Evolutionary conservation across 1,140 invertebrate genomes (phyloP).

Genomic region (Drosophila yakuba): DNA sequence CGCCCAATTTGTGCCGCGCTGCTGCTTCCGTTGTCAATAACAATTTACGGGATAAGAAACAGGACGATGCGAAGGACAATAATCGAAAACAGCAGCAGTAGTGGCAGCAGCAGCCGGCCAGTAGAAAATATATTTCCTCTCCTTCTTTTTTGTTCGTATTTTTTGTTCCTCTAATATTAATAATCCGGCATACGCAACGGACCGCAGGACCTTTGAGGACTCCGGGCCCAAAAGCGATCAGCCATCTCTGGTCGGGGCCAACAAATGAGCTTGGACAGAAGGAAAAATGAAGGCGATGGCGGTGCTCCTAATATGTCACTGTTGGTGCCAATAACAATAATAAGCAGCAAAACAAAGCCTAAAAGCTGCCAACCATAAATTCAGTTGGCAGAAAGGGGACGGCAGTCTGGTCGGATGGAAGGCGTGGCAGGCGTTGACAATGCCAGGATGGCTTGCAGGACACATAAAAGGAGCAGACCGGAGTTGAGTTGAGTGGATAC

Average conservation of each 20-base stretch:
- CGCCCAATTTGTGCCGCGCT: slow-evolving; percentile 81
- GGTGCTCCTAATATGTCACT: slow-evolving; percentile 77
- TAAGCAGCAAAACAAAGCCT: slow-evolving; percentile 83
- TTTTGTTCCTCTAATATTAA: slow-evolving; percentile 74
- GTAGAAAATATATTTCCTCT: slow-evolving; percentile 77
- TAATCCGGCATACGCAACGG: slow-evolving; percentile 76
- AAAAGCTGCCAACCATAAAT: slow-evolving; percentile 82
- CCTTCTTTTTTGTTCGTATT: slow-evolving; percentile 5
- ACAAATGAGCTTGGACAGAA: slow-evolving; percentile 73
- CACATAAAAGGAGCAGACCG: background rate
- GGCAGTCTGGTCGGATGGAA: background rate
- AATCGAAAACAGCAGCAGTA: slow-evolving; percentile 78
- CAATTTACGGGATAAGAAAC: slow-evolving; percentile 77
- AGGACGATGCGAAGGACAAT: slow-evolving; percentile 66
- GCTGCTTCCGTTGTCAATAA: slow-evolving; percentile 82
- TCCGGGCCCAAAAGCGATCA: slow-evolving; percentile 36
- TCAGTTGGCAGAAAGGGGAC: slow-evolving; percentile 39
- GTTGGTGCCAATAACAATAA: slow-evolving; percentile 83
- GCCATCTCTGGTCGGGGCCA: slow-evolving; percentile 34
- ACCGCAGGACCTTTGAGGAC: slow-evolving; percentile 32
- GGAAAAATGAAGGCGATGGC: slow-evolving; percentile 16
- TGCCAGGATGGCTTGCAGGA: slow-evolving; percentile 46
- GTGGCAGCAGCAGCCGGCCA: slow-evolving; percentile 62
- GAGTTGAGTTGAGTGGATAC: background rate
- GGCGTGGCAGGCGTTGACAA: slow-evolving; percentile 68